Evolutionary conservation across 2,888 invertebrate genomes (phyloP), one percentile per base, ranked within the genome.

Genomic region (Uropetala carovei): DNA sequence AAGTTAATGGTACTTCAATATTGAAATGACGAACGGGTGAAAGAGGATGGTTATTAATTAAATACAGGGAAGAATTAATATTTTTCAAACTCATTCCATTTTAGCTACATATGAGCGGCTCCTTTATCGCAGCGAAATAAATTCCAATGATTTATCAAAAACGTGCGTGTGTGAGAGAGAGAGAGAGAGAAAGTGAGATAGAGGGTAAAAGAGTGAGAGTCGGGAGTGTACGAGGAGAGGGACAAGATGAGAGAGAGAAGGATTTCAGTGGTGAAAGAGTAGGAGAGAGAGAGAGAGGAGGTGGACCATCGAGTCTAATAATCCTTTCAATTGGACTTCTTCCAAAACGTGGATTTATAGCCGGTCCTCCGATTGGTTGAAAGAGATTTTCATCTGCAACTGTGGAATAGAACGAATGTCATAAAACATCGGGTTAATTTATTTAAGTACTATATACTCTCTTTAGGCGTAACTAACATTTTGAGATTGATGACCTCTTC

Each of bases 271-370:
- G 83, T 43, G 83, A 27, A 57, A 18, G 84, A 84, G 30, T 9
- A 4, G 57, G 43, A 84, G n/a, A 30, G n/a, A 84, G n/a, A n/a
- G 22, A 7, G 14, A n/a, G 83, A 82, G 18, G 1, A 27, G 43
- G 43, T 43, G 43, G 43, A 43, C 43, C 43, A 43, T 43, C 3
- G 43, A 5, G 43, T 43, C n/a, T 13, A 30, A 64, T 89, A 86
- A 60, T 86, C n/a, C n/a, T 89, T n/a, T 16, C 60, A 56, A 64
- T 68, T 89, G 89, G 89, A 89, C 60, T 56, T 43, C 18, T 43
- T 68, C 89, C 89, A 89, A 89, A 86, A 89, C 43, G 30, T 43
- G 89, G 86, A 86, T 86, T 86, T 86, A 89, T 64, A 11, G 11
- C 89, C 68, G n/a, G 11, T 43, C 89, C 18, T 18, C 11, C 60